These are phyloP conservation scores for Mormoops blainvillei DNA, from an alignment of 2,113 vertebrate genomes.

Conservation along the genomic window DNA sequence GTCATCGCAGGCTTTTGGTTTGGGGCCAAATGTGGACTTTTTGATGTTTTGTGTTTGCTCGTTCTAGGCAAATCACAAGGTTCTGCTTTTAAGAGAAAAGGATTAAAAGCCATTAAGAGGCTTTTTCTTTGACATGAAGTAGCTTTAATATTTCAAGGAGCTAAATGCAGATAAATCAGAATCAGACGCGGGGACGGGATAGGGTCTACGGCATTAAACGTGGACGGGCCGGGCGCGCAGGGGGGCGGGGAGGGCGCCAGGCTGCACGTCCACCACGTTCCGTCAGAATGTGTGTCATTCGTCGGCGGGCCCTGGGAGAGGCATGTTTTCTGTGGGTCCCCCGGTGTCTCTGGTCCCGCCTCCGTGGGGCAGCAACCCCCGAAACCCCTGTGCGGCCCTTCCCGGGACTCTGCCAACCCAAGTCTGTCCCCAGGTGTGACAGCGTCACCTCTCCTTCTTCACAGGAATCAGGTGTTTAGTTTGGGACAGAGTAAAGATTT, in stretches of 20 bases:
- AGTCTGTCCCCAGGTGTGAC: fast-evolving
- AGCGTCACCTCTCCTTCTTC: fast-evolving
- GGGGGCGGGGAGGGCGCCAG: fast-evolving
- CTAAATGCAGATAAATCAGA: not conserved
- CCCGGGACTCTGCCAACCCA: fast-evolving
- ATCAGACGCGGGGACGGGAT: not conserved
- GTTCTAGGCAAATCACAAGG: not conserved
- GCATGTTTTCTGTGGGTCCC: not conserved
- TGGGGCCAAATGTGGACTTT: not conserved
- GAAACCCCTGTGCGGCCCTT: too few species aligned
- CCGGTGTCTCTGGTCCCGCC: not conserved
- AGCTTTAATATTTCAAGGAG: not conserved
- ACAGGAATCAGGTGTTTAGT: not conserved
- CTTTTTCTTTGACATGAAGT: not conserved
- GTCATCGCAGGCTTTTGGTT: not conserved
- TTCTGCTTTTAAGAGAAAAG: not conserved
- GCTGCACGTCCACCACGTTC: not conserved
- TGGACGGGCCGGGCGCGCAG: fast-evolving
- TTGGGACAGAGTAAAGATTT: fast-evolving
- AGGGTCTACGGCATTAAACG: fast-evolving
- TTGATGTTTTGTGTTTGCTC: not conserved
- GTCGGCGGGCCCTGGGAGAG: not conserved
- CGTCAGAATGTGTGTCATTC: too few species aligned
- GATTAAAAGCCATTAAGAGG: not conserved
- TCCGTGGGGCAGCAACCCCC: fast-evolving